phyloP scores from a whole-genome alignment of 2,888 invertebrate genomes.

The Noctua comes region DNA sequence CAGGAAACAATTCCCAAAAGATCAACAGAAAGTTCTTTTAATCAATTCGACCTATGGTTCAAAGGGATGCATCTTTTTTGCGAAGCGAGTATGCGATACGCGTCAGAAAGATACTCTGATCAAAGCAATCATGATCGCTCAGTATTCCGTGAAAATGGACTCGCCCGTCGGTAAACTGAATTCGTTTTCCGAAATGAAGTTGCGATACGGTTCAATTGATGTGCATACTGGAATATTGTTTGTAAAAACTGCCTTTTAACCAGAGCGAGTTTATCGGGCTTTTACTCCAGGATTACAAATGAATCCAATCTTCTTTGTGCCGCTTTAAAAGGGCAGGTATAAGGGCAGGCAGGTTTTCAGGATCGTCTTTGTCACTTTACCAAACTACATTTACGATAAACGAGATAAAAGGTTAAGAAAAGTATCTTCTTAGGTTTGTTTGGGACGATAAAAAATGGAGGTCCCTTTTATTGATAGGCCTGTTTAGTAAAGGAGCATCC shows the following conservation, averaged over 20 bases:
- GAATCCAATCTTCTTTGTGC: slow-evolving; percentile 18
- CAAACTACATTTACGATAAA: slow-evolving; percentile 17
- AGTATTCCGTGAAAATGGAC: slow-evolving; percentile 48
- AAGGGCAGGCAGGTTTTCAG: not conserved
- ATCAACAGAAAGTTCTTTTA: not conserved
- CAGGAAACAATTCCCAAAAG: not conserved
- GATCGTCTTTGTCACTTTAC: slow-evolving; percentile 2
- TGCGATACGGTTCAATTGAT: slow-evolving; percentile 32
- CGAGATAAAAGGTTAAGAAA: slow-evolving; percentile 25
- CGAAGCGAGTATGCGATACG: slow-evolving; percentile 2
- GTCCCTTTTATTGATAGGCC: not conserved
- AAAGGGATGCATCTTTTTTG: slow-evolving; percentile 13
- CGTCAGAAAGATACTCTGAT: slow-evolving; percentile 35
- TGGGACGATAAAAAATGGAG: not conserved
- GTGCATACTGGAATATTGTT: slow-evolving; percentile 34
- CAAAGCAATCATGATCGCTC: slow-evolving; percentile 40
- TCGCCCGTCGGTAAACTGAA: slow-evolving; percentile 41
- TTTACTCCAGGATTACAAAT: slow-evolving; percentile 29
- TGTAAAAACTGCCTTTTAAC: slow-evolving; percentile 29
- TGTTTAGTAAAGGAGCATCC: not conserved
- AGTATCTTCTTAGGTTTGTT: slow-evolving; percentile 11
- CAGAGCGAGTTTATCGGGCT: not conserved
- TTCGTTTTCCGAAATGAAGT: slow-evolving; percentile 43
- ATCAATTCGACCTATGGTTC: slow-evolving; percentile 6
- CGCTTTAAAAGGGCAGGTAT: slow-evolving; percentile 29